These are phyloP conservation scores for Drosophila testacea DNA, from an alignment of 2,888 invertebrate species.

Conservation along the genomic window DNA sequence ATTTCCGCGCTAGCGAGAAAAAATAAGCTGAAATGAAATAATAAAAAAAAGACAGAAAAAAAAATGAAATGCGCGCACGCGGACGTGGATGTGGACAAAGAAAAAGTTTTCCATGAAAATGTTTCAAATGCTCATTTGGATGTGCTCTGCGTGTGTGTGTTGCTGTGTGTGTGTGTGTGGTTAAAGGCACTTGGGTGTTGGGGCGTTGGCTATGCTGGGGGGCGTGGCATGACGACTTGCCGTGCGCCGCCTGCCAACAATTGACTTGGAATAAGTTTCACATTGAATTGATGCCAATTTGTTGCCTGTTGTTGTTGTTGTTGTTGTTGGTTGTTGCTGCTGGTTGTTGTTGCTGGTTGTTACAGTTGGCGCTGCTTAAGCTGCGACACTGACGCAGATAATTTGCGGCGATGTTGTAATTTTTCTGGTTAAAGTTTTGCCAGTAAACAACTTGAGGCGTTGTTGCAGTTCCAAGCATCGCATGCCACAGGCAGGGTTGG, in stretches of 20 bases:
- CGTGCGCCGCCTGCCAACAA: slow-evolving; percentile 66
- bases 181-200: slow-evolving; percentile 16
- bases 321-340: slow-evolving; percentile 38
- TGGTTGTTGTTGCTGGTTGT: slow-evolving; percentile 42
- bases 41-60: slow-evolving; percentile 33
- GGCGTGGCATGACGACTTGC: slow-evolving; percentile 50
- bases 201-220: slow-evolving; percentile 37
- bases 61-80: slow-evolving; percentile 45
- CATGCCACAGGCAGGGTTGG: slow-evolving; percentile 5
- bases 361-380: slow-evolving; percentile 43
- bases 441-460: slow-evolving; percentile 60
- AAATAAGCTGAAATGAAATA: slow-evolving; percentile 13
- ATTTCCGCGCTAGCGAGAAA: slow-evolving; percentile 69
- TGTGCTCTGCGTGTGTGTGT: slow-evolving; percentile 35
- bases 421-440: slow-evolving; percentile 60
- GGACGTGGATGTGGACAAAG: slow-evolving; percentile 52
- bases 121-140: slow-evolving; percentile 75
- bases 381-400: slow-evolving; percentile 67
- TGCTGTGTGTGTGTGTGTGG: slow-evolving; percentile 31
- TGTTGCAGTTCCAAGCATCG: slow-evolving; percentile 40
- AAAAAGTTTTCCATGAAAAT: slow-evolving; percentile 75
- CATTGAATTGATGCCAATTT: slow-evolving; percentile 77
- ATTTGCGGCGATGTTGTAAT: slow-evolving; percentile 64
- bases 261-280: slow-evolving; percentile 76
- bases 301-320: slow-evolving; percentile 36